These are phyloP conservation scores for Drosophila busckii DNA, from an alignment of 1,140 invertebrate species.

Conservation along the genomic window DNA sequence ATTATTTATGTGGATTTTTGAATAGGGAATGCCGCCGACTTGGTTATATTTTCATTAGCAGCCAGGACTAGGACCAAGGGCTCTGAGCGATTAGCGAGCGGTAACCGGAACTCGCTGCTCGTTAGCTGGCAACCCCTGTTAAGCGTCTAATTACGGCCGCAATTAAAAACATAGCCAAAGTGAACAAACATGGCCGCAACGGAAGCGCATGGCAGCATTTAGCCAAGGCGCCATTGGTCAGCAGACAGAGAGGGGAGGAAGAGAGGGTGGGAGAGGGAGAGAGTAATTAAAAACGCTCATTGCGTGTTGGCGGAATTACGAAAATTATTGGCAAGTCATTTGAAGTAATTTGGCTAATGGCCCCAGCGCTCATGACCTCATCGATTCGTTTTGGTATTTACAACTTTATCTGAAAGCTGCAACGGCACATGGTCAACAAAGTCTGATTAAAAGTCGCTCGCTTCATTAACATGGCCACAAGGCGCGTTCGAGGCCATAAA, in stretches of 20 bases:
- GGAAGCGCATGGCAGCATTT: conserved; percentile 71
- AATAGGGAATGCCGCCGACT: conserved; percentile 1
- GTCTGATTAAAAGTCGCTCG: conserved; percentile 26
- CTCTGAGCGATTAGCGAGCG: too few relatives aligned
- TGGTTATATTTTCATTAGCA: conserved; percentile 59
- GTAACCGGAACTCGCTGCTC: conserved; percentile 29
- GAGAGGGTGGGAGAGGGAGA: conserved; percentile 14
- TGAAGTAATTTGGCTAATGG: conserved; percentile 46
- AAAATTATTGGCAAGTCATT: conserved; percentile 49
- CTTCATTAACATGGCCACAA: conserved; percentile 49
- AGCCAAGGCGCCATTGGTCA: conserved; percentile 59
- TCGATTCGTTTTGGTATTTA: conserved; percentile 41
- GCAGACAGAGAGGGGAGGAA: background rate
- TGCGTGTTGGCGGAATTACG: conserved; percentile 49
- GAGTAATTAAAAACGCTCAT: conserved; percentile 22
- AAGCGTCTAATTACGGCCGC: conserved; percentile 43
- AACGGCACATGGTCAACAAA: conserved; percentile 39
- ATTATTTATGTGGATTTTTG: too few relatives aligned
- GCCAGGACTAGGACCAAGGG: too few relatives aligned
- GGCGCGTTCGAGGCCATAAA: conserved; percentile 2
- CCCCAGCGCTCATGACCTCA: too few relatives aligned
- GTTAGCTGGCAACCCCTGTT: background rate
- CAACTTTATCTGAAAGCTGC: conserved; percentile 67
- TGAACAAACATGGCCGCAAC: conserved; percentile 58
- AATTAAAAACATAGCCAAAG: conserved; percentile 49